Base-by-base conservation (phyloP, 2,797 vertebrate genomes). In the Halcyon badia region DNA sequence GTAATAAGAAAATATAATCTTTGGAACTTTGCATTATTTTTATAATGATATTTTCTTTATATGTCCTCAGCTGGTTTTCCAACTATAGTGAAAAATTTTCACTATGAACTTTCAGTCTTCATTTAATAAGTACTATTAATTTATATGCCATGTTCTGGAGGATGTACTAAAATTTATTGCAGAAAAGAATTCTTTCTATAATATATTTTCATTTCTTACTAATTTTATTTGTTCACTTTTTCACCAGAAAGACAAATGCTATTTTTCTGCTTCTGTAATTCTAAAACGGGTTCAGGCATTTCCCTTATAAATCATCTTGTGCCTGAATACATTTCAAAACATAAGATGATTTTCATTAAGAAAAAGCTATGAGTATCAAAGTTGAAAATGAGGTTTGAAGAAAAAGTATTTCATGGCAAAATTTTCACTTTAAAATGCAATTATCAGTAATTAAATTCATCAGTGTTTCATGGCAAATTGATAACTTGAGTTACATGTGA, bases 401-500 rank as follows among this genome's bases (percentile, higher is more conserved):
- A 48, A 90, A 79, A 82, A 58, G 6, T 18, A 73, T 77, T 91
- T 82, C 5, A 52, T 58, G n/a, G 35, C 6, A 82, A 86, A 78
- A 61, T 52, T 86, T 82, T 83, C 17, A 30, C 24, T 84, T 90
- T 69, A 88, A 87, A 94, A 75, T 52, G n/a, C 15, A 95, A 88
- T 88, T 91, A 83, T 78, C 49, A 44, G 24, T 68, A 95, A 97
- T 92, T 94, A 94, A 76, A 86, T 90, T 86, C 19, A 51, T 64
- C 21, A 93, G 14, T 89, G 88, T 69, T 95, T 88, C 37, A 75
- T 52, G 39, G 64, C 14, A 94, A 94, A 61, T 68, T 89, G 87
- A 54, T 93, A 79, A 60, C 71, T 91, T 89, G 75, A 90, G 49
- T 82, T 95, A 66, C 31, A 79, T 5, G 2, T 88, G 30, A 80